These are phyloP conservation scores for Zophobas morio DNA, from an alignment of 1,140 invertebrate genomes.

Conservation along the genomic window DNA sequence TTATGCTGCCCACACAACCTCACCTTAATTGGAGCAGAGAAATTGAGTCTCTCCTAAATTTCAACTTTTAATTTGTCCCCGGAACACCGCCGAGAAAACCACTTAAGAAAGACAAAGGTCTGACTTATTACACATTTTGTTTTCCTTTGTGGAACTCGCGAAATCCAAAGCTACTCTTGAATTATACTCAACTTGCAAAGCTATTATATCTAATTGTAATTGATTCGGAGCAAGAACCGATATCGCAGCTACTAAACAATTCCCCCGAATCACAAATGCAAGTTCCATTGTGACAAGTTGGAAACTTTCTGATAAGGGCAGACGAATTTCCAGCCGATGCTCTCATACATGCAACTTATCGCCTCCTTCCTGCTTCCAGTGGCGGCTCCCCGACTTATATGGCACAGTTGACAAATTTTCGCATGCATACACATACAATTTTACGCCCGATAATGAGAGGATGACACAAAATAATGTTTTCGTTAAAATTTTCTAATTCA, in stretches of 20 bases:
- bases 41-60: slow-evolving; percentile 28
- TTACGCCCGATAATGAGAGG: too few relatives aligned
- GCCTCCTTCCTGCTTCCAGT: too few relatives aligned
- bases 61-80: slow-evolving; percentile 35
- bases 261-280: slow-evolving; percentile 20
- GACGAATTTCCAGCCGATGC: neutral
- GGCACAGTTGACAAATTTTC: neutral
- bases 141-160: slow-evolving; percentile 26
- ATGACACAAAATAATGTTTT: too few relatives aligned
- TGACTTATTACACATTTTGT: slow-evolving; percentile 36
- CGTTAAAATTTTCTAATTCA: too few relatives aligned
- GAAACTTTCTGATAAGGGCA: slow-evolving; percentile 26
- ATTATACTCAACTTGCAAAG: slow-evolving; percentile 28
- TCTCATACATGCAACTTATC: neutral
- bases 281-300: slow-evolving; percentile 38
- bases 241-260: slow-evolving; percentile 18
- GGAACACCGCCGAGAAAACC: slow-evolving; percentile 26
- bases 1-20: slow-evolving; percentile 6
- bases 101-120: slow-evolving; percentile 41
- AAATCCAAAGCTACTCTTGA: slow-evolving; percentile 25
- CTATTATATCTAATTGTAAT: slow-evolving; percentile 48
- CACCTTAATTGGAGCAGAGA: slow-evolving; percentile 26
- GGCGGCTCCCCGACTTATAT: too few relatives aligned
- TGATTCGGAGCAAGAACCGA: slow-evolving; percentile 36
- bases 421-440: neutral